Percentiles rank a stretch among this genome's conserved stretches.
Conservation (phyloP, 2,888 invertebrate genomes). For the Lysandra coridon region DNA sequence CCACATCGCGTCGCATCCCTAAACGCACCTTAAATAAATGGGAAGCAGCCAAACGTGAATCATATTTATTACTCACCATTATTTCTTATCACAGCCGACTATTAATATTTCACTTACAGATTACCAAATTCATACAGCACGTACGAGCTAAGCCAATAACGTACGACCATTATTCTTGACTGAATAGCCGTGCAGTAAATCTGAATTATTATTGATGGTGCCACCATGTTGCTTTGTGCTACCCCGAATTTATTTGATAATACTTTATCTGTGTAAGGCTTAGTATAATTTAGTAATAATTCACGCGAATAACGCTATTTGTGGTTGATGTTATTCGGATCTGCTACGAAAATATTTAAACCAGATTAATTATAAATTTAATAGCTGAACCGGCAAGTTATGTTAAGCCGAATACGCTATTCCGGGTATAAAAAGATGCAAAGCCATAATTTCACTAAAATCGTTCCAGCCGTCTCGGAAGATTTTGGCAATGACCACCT, state of each 20-base stretch:
- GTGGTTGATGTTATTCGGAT: not conserved
- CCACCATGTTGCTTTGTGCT: slow-evolving; percentile 35
- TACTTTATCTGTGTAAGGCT: not conserved
- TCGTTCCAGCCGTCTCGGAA: no score
- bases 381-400: not conserved
- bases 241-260: slow-evolving; percentile 34
- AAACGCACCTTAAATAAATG: not conserved
- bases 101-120: slow-evolving; percentile 32
- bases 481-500: no score
- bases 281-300: slow-evolving; percentile 5
- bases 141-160: slow-evolving; percentile 40
- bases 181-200: slow-evolving; percentile 42
- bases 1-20: not conserved
- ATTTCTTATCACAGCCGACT: slow-evolving; percentile 20
- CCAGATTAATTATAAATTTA: no score
- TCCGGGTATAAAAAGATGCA: no score
- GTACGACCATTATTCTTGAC: slow-evolving; percentile 41
- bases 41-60: not conserved
- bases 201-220: slow-evolving; percentile 41
- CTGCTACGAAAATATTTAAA: no score
- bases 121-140: slow-evolving; percentile 37
- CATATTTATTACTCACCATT: slow-evolving; percentile 17
- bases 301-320: not conserved
- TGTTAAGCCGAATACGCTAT: no score
- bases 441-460: no score